Evolutionary conservation across 2,888 invertebrate species (phyloP).

Genomic region (Exocentrus adspersus): DNA sequence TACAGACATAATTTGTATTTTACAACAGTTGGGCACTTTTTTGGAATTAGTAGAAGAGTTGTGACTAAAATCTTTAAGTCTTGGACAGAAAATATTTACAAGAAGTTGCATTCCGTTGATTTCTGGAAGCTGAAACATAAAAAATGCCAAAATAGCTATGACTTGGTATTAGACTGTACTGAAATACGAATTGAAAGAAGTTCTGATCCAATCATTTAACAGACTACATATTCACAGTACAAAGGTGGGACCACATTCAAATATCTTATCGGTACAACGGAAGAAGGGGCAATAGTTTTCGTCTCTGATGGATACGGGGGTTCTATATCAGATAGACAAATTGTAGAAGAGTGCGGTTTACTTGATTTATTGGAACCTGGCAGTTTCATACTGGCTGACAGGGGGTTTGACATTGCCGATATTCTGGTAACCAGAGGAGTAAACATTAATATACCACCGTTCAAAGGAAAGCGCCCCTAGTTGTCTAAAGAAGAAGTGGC

Average conservation of each 20-base stretch:
- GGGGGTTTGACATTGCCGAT: constrained; percentile 27
- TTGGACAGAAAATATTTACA: no score
- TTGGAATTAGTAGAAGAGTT: no score
- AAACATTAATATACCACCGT: constrained; percentile 26
- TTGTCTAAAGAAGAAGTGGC: background rate
- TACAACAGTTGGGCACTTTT: no score
- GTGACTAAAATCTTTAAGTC: no score
- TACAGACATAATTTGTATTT: no score
- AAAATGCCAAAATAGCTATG: no score
- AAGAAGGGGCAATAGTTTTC: constrained; percentile 6
- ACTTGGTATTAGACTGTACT: constrained; percentile 15
- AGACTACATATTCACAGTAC: constrained; percentile 28
- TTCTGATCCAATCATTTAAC: constrained; percentile 22
- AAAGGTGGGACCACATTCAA: constrained; percentile 30
- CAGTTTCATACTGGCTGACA: constrained; percentile 16
- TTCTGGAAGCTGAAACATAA: no score
- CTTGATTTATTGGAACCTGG: constrained; percentile 17
- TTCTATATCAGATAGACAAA: constrained; percentile 20
- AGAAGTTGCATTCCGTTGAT: no score
- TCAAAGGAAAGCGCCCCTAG: background rate
- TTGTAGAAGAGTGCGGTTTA: constrained; percentile 20
- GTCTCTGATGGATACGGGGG: constrained; percentile 28
- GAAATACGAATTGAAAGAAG: constrained; percentile 23
- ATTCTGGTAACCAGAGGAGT: constrained; percentile 19
- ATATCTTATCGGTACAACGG: constrained; percentile 25